phyloP scores from a whole-genome alignment of 1,140 invertebrate genomes.

The Fopius arisanus region DNA sequence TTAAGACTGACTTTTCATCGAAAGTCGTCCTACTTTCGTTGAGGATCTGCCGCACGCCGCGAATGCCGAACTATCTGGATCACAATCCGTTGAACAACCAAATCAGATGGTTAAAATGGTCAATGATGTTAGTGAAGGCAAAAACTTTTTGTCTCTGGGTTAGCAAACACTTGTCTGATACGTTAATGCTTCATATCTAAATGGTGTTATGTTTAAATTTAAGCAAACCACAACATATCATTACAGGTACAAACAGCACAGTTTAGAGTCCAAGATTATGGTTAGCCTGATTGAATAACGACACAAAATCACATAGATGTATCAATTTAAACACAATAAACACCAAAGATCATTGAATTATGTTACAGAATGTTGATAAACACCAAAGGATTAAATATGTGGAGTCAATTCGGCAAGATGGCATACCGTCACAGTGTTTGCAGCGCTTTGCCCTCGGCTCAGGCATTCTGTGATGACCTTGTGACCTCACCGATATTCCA shows the following conservation, averaged over 20 bases:
- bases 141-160: not conserved
- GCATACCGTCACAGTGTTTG: constrained; percentile 67
- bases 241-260: not conserved
- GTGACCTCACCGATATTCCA: constrained; percentile 63
- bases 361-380: constrained; percentile 11
- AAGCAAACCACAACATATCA: constrained; percentile 1
- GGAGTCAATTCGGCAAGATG: constrained; percentile 18
- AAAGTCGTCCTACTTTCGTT: constrained; percentile 54
- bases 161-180: not conserved
- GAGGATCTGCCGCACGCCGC: not conserved
- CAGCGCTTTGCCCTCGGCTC: constrained; percentile 66
- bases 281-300: constrained; percentile 8
- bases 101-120: not conserved
- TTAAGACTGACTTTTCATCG: constrained; percentile 56
- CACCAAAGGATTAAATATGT: not conserved
- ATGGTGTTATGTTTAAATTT: not conserved
- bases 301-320: constrained; percentile 12
- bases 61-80: constrained; percentile 16
- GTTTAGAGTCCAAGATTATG: not conserved
- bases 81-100: not conserved
- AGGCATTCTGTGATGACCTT: constrained; percentile 66
- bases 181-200: not conserved
- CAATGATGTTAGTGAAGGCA: not conserved
- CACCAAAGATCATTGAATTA: constrained; percentile 2
- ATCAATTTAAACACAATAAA: constrained; percentile 14